Base-by-base conservation (phyloP, 2,888 invertebrate genomes). In the Hybos culiciformis region DNA sequence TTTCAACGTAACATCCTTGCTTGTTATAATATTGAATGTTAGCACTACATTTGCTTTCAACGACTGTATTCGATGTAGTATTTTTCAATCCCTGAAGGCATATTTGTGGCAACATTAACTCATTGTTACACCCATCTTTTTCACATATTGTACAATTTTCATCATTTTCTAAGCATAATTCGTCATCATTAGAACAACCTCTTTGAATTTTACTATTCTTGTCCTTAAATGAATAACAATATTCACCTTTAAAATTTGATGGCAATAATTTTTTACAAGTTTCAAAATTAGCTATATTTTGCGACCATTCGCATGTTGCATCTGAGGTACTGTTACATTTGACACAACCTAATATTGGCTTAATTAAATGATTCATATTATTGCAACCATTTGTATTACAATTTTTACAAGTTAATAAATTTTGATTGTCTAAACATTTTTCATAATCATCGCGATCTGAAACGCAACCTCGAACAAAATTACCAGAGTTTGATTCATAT, bases 401-500 rank as follows among this genome's bases (percentile, higher is more conserved):
- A 15, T 3, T 21, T 14, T 15, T 32, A 32, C 39, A 39, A 31
- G n/a, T n/a, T n/a, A n/a, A n/a, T n/a, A 7, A 4, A 23, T n/a
- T 9, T 18, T 26, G 11, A n/a, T n/a, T n/a, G 18, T 17, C 9
- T 14, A 20, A 1, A 31, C 39, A 36, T 36, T 36, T 36, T 5
- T 36, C 3, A 14, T 20, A 14, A 21, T 32, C 5, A 8, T 36
- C 21, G 7, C 20, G 5, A 47, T 61, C 52, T 12, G 58, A 54
- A n/a, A 51, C 49, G 39, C 62, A 62, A 1, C 62, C 62, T 4
- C 62, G 55, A 19, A 55, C 47, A 12, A 58, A 48, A 15, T 53
- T 20, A 14, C 45, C 45, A 1, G 21, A 14, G 37, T 56, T 56
- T 20, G 48, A 52, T 20, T 5, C 14, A 33, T 51, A 62, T 43